These are phyloP conservation scores for Meiosimyza platycephala DNA, from an alignment of 2,888 invertebrate species.

Conservation along the genomic window DNA sequence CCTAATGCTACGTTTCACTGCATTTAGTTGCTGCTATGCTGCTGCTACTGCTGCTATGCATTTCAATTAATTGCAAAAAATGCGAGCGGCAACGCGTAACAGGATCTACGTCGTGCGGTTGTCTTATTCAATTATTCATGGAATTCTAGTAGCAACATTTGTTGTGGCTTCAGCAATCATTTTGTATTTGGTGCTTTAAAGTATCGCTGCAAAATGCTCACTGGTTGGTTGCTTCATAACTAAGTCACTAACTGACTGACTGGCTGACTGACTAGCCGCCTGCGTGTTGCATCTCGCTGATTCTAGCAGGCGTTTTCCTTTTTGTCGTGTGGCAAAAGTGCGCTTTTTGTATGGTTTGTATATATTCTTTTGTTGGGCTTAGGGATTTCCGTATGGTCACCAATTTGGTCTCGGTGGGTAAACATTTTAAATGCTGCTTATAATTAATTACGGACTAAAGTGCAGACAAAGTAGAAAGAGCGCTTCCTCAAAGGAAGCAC, in stretches of 20 bases:
- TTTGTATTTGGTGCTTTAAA: too few relatives aligned
- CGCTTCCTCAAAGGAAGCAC: neutral
- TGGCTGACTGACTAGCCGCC: too few relatives aligned
- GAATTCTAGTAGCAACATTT: constrained; percentile 24
- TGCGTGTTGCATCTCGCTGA: too few relatives aligned
- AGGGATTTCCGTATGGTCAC: constrained; percentile 2
- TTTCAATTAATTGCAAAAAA: constrained; percentile 35
- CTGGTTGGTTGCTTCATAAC: neutral
- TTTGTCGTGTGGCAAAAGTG: constrained; percentile 31
- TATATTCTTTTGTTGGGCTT: neutral
- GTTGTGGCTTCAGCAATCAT: neutral
- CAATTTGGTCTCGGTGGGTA: constrained; percentile 15
- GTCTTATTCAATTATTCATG: constrained; percentile 36
- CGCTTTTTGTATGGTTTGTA: constrained; percentile 2
- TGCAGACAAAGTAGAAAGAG: neutral
- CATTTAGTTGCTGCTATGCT: constrained; percentile 5
- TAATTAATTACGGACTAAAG: constrained; percentile 13
- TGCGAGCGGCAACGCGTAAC: constrained; percentile 28
- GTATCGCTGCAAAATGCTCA: neutral
- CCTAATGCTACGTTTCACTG: constrained; percentile 27
- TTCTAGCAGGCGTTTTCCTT: neutral
- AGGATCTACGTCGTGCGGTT: constrained; percentile 33
- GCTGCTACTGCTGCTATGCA: constrained; percentile 8
- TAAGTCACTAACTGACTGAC: neutral
- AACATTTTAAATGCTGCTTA: constrained; percentile 10